Evolutionary conservation across 1,140 invertebrate species (phyloP).

Genomic region (Cyphomyrmex costatus): DNA sequence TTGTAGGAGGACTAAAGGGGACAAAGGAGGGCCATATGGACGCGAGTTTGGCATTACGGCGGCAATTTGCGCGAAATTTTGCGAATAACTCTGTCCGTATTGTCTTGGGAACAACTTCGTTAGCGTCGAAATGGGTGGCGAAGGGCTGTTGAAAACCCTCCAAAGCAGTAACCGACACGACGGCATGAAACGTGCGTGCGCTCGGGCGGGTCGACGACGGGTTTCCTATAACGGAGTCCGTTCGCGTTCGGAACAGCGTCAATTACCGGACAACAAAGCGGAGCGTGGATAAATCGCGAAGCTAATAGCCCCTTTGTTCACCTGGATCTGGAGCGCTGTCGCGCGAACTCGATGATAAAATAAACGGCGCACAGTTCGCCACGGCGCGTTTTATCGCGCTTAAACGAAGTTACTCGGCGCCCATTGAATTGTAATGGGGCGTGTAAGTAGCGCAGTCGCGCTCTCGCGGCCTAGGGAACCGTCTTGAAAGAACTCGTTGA

Average conservation of each 20-base stretch:
- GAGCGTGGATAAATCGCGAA: constrained; percentile 51
- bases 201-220: neutral
- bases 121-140: constrained; percentile 36
- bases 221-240: constrained; percentile 56
- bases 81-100: constrained; percentile 44
- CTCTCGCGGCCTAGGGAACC: neutral
- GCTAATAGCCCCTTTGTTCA: constrained; percentile 69
- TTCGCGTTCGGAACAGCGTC: constrained; percentile 53
- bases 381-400: constrained; percentile 32
- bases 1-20: neutral
- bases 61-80: constrained; percentile 51
- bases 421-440: constrained; percentile 39
- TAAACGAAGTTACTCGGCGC: constrained; percentile 51
- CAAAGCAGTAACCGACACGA: constrained; percentile 19
- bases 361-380: constrained; percentile 38
- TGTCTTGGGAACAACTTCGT: constrained; percentile 55
- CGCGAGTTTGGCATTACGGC: constrained; percentile 18
- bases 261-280: constrained; percentile 66
- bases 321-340: constrained; percentile 38
- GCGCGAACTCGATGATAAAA: constrained; percentile 58
- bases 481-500: constrained; percentile 35
- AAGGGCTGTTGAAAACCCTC: constrained; percentile 43
- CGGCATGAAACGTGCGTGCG: constrained; percentile 22
- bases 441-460: constrained; percentile 52
- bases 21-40: constrained; percentile 21